A percentile compares a stretch with the other conserved stretches of the same genome.
Conservation (phyloP, 2,797 vertebrate species). For the Sparus aurata region DNA sequence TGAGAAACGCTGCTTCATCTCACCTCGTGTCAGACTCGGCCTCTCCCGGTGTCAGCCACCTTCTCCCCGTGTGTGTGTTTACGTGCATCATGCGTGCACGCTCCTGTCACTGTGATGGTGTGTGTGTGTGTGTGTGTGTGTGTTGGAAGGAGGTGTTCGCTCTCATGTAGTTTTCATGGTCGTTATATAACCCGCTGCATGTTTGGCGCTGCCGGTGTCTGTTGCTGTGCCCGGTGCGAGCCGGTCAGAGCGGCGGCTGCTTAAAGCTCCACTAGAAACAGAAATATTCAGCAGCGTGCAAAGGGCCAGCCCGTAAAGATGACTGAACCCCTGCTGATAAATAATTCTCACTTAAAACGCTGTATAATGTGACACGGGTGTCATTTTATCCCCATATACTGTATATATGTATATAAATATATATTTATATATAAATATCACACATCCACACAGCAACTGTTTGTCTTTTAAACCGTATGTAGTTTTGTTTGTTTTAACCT, state of each 20-base stretch:
- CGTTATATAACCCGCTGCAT: slow-evolving; percentile 70
- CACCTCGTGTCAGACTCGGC: slow-evolving; percentile 66
- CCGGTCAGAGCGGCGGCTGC: slow-evolving; percentile 65
- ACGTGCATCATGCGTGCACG: not conserved
- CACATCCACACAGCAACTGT: not conserved
- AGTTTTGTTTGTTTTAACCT: slow-evolving; percentile 6
- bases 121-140: no score
- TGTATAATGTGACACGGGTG: slow-evolving; percentile 68
- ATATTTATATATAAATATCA: not conserved
- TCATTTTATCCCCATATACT: slow-evolving; percentile 59
- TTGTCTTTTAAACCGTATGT: slow-evolving; percentile 11
- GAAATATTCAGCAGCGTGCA: slow-evolving; percentile 80
- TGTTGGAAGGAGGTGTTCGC: no score
- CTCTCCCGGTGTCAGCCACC: slow-evolving; percentile 30
- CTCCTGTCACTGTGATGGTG: slow-evolving; percentile 36
- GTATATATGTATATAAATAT: not conserved
- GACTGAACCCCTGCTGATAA: slow-evolving; percentile 72
- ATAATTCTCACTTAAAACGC: slow-evolving; percentile 78
- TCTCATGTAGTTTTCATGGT: slow-evolving; percentile 68
- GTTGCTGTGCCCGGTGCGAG: slow-evolving; percentile 43
- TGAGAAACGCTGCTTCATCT: slow-evolving; percentile 77
- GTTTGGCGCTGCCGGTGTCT: slow-evolving; percentile 56
- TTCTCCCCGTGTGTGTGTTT: not conserved
- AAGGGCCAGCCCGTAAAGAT: slow-evolving; percentile 65
- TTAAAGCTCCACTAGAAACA: slow-evolving; percentile 76